These are phyloP conservation scores for Epizoanthus rinbou DNA, from an alignment of 92 coral and sea anemone genomes.

Conservation along the genomic window DNA sequence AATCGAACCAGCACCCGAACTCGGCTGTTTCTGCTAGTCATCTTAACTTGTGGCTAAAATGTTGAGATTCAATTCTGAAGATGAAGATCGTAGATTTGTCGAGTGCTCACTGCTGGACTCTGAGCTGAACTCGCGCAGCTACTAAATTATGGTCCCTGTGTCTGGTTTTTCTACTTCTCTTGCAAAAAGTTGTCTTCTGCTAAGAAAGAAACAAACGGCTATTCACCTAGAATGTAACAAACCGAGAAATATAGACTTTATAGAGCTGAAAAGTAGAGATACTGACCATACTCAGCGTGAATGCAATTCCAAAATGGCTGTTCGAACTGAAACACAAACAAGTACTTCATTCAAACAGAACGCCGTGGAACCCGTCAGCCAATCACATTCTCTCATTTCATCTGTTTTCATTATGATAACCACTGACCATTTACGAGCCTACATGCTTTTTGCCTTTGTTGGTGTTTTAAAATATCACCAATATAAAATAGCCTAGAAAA, in stretches of 20 bases:
- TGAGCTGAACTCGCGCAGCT: no score
- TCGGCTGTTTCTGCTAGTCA: not conserved
- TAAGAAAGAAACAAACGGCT: no score
- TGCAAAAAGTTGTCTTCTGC: no score
- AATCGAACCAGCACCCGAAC: not conserved
- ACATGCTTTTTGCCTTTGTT: no score
- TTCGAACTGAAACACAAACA: not conserved
- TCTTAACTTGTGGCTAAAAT: not conserved
- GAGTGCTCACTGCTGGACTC: not conserved
- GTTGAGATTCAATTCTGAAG: not conserved
- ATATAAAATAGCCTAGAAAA: no score
- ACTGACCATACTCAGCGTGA: not conserved
- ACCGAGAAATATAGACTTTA: not conserved
- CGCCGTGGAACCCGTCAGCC: not conserved
- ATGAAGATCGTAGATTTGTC: not conserved
- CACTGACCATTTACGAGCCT: no score
- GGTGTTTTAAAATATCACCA: no score
- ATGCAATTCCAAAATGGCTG: not conserved
- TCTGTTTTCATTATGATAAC: not conserved
- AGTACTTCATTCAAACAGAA: slow-evolving; percentile 3
- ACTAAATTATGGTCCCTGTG: no score
- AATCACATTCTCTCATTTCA: not conserved
- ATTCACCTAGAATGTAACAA: no score
- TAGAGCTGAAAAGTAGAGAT: not conserved
- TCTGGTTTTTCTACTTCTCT: no score